phyloP scores from a whole-genome alignment of 2,888 invertebrate genomes.

The Stictocephala bisonia region DNA sequence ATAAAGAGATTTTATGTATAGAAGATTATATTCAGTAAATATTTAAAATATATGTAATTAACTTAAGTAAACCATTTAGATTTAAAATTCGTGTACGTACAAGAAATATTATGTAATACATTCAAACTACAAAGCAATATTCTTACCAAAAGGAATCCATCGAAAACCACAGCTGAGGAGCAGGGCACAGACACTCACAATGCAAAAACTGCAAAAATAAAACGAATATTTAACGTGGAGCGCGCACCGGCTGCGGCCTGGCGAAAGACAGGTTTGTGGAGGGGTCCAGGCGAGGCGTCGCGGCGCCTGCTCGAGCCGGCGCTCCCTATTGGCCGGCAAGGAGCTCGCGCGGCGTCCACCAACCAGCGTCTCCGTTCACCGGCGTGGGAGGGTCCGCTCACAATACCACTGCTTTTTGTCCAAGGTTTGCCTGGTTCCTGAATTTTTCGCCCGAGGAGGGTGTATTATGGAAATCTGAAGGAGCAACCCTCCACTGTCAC shows the following conservation, averaged over 20 bases:
- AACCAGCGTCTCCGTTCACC: neutral
- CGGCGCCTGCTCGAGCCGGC: slow-evolving; percentile 5
- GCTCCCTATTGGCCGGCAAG: neutral
- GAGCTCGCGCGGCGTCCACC: neutral
- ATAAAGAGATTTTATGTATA: no score
- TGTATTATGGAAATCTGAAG: slow-evolving; percentile 31
- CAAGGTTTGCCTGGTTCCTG: slow-evolving; percentile 9
- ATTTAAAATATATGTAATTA: no score
- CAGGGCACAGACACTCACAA: no score
- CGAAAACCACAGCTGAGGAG: no score
- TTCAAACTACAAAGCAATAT: no score
- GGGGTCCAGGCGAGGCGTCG: neutral
- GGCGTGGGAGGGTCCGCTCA: neutral
- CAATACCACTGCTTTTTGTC: slow-evolving; percentile 23
- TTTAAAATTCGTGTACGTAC: no score
- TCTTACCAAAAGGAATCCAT: no score
- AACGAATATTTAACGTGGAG: slow-evolving; percentile 28
- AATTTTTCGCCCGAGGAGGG: neutral
- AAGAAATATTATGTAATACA: no score
- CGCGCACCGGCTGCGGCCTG: slow-evolving; percentile 1
- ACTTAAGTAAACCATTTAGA: no score
- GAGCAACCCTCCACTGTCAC: no score
- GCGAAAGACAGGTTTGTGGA: neutral
- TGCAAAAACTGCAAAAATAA: slow-evolving; percentile 34
- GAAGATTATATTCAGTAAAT: no score